Conservation (phyloP, 1,140 invertebrate species). For the Choristoneura fumiferana region DNA sequence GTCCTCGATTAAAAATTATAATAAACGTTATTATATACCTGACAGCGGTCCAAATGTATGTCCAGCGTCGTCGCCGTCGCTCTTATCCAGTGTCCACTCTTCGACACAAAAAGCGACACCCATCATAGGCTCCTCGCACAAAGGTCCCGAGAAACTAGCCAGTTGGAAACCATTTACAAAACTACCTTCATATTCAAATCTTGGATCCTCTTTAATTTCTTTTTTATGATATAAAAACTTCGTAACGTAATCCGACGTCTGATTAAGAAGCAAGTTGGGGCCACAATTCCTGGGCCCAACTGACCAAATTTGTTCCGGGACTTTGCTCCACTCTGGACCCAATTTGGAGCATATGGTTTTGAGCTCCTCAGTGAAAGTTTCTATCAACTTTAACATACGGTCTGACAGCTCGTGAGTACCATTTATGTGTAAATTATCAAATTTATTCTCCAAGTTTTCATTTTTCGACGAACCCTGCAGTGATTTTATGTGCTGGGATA, state of each 20-base stretch:
- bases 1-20: too few relatives aligned
- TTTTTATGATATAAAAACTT: conserved; percentile 68
- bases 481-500: conserved; percentile 67
- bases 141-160: conserved; percentile 91
- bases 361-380: conserved; percentile 83
- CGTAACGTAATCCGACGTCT: conserved; percentile 80
- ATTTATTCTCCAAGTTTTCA: conserved; percentile 52
- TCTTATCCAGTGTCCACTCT: conserved; percentile 84
- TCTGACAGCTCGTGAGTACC: conserved; percentile 61
- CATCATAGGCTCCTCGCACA: conserved; percentile 98
- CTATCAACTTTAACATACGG: conserved; percentile 79
- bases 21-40: too few relatives aligned
- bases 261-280: conserved; percentile 93
- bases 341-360: conserved; percentile 80
- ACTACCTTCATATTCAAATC: conserved; percentile 85
- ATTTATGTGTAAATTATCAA: conserved; percentile 49
- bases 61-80: conserved; percentile 66
- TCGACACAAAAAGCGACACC: conserved; percentile 95
- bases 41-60: conserved; percentile 79
- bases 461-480: conserved; percentile 56
- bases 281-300: conserved; percentile 94
- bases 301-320: conserved; percentile 90
- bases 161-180: conserved; percentile 97
- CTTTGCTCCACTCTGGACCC: conserved; percentile 79
- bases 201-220: conserved; percentile 69